Percentiles rank a stretch among this genome's conserved stretches.
Evolutionary conservation across 2,113 vertebrate species (phyloP).

Genomic region (Hepsetus odoe): DNA sequence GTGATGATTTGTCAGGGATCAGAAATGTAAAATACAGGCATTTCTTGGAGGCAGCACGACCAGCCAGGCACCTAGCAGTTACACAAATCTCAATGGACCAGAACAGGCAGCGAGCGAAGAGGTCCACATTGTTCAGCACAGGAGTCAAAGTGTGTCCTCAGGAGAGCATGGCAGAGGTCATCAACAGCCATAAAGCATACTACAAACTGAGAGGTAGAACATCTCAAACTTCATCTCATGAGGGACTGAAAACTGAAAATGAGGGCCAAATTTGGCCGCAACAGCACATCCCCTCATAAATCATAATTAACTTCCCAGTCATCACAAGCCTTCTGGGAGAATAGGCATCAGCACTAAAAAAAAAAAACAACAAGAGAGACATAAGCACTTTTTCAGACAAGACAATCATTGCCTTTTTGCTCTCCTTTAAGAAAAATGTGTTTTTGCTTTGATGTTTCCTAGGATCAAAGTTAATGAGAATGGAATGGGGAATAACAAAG

Average conservation of each 20-base stretch:
- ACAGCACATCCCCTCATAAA: conserved; percentile 28
- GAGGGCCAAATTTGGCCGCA: conserved; percentile 36
- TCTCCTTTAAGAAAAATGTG: conserved; percentile 32
- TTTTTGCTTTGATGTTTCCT: conserved; percentile 23
- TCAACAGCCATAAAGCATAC: conserved; percentile 87
- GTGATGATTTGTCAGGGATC: conserved; percentile 72
- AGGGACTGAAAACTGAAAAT: conserved; percentile 12
- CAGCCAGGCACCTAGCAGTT: conserved; percentile 70
- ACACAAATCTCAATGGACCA: conserved; percentile 74
- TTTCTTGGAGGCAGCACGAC: conserved; percentile 73
- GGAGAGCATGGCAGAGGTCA: conserved; percentile 85
- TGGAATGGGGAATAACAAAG: background rate
- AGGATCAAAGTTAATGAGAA: conserved; percentile 9
- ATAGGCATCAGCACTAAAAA: conserved; percentile 14
- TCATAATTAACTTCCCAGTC: conserved; percentile 47
- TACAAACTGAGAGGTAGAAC: conserved; percentile 89
- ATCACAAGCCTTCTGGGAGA: conserved; percentile 38
- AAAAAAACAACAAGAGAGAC: conserved; percentile 19
- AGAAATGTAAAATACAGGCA: conserved; percentile 78
- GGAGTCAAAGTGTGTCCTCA: conserved; percentile 90
- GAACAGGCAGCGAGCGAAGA: conserved; percentile 79
- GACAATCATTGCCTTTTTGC: conserved; percentile 10
- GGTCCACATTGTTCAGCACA: conserved; percentile 79
- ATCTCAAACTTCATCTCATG: background rate
- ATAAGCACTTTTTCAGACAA: conserved; percentile 36